Evolutionary conservation across 1,140 invertebrate genomes (phyloP).

Genomic region (Brachionus angularis): DNA sequence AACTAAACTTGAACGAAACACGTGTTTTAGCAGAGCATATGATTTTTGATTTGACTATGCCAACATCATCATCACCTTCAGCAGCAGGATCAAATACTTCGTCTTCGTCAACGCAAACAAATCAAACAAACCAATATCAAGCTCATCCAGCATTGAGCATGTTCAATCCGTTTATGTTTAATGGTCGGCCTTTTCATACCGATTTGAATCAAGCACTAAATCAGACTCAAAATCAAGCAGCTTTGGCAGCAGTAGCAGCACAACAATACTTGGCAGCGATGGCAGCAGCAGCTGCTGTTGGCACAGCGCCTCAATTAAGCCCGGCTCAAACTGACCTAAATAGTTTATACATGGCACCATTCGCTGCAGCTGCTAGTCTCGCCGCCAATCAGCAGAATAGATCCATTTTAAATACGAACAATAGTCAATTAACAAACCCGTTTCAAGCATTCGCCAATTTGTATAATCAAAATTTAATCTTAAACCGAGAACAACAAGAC

Average conservation of each 20-base stretch:
- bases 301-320: neutral
- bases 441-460: conserved; percentile 7
- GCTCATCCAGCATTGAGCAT: conserved; percentile 9
- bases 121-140: neutral
- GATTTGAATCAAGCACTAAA: too few species aligned
- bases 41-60: neutral
- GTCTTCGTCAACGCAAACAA: too few species aligned
- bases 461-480: conserved; percentile 16
- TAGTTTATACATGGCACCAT: too few species aligned
- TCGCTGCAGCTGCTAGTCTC: neutral
- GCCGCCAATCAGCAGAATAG: too few species aligned
- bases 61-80: too few species aligned
- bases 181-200: neutral
- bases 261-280: conserved; percentile 22
- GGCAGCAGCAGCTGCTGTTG: neutral
- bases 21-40: too few species aligned
- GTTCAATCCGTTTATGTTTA: conserved; percentile 36
- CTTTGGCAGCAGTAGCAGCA: conserved; percentile 8
- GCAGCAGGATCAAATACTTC: too few species aligned
- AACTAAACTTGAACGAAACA: too few species aligned
- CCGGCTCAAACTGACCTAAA: too few species aligned
- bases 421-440: too few species aligned
- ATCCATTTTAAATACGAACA: too few species aligned
- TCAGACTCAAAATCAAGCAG: neutral
- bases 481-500: neutral